Conservation (phyloP, 2,888 invertebrate genomes). For the Luperina testacea region DNA sequence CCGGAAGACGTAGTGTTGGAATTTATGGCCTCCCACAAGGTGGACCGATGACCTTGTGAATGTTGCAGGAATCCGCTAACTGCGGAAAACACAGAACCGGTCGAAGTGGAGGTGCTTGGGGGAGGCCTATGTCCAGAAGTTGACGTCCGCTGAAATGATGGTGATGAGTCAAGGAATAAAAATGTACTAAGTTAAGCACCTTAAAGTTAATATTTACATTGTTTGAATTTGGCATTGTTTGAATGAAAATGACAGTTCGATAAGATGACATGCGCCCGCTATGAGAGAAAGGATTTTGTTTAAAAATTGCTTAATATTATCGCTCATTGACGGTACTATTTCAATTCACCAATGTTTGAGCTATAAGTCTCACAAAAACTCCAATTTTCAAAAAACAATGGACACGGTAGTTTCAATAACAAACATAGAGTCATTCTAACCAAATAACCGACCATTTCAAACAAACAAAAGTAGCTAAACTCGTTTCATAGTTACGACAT, state of each 20-base stretch:
- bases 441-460: slow-evolving; percentile 37
- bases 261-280: background rate
- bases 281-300: too few relatives aligned
- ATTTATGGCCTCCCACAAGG: too few relatives aligned
- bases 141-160: background rate
- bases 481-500: slow-evolving; percentile 63
- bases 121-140: background rate
- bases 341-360: background rate
- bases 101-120: too few relatives aligned
- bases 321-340: background rate
- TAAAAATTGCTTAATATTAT: too few relatives aligned
- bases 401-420: background rate
- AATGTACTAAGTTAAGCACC: background rate
- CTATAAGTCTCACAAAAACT: background rate
- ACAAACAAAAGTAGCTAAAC: slow-evolving; percentile 53
- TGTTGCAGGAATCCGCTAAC: too few relatives aligned
- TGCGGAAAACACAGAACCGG: too few relatives aligned
- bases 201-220: too few relatives aligned
- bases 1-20: too few relatives aligned
- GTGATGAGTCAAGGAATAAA: background rate
- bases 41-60: too few relatives aligned
- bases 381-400: too few relatives aligned
- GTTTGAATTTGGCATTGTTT: too few relatives aligned
- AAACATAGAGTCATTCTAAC: slow-evolving; percentile 30
- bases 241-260: background rate